A percentile compares a stretch with the other conserved stretches of the same genome.
Evolutionary conservation across 1,140 invertebrate genomes (phyloP).

Genomic region (Brachionus koreanus): DNA sequence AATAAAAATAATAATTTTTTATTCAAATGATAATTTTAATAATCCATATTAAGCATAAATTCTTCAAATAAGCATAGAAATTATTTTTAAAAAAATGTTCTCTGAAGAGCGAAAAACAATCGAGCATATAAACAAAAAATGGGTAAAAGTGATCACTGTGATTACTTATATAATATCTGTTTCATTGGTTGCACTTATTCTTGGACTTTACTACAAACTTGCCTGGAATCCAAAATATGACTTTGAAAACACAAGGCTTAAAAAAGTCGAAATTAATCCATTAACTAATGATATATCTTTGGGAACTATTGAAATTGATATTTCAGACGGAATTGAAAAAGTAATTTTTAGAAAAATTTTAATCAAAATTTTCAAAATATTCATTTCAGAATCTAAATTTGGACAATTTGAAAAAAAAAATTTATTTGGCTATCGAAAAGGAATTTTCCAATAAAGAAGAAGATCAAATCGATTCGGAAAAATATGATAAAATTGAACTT

Average conservation of each 20-base stretch:
- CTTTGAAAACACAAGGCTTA: background rate
- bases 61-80: background rate
- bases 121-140: constrained; percentile 56
- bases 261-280: background rate
- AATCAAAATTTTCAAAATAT: background rate
- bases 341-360: background rate
- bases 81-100: background rate
- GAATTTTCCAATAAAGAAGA: background rate
- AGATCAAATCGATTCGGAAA: background rate
- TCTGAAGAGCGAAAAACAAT: constrained; percentile 19
- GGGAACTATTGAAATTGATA: background rate
- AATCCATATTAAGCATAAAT: background rate
- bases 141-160: constrained; percentile 83
- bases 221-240: constrained; percentile 76
- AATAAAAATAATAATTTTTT: constrained; percentile 29
- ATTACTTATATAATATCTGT: constrained; percentile 90
- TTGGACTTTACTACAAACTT: constrained; percentile 90
- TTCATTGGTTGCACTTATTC: constrained; percentile 84
- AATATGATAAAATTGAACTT: background rate
- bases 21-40: constrained; percentile 30
- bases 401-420: background rate
- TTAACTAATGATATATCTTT: background rate
- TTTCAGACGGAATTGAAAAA: background rate
- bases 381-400: background rate
- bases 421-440: background rate